Evolutionary conservation across 1,140 invertebrate species (phyloP), one percentile per base, ranked within the genome.

Genomic region (Macrobrachium rosenbergii): DNA sequence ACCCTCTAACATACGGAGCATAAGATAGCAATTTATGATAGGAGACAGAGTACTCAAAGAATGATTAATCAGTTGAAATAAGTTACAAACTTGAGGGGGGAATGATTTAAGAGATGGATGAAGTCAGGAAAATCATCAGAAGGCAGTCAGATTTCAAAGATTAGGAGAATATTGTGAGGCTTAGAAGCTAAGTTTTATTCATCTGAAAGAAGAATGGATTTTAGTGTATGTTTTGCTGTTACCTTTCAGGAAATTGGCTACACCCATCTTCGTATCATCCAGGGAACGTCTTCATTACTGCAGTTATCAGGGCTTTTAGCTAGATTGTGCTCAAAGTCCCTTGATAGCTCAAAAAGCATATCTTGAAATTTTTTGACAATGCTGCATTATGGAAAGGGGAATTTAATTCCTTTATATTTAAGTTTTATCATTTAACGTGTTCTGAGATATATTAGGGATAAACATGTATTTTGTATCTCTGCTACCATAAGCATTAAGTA

Each of bases 251-350:
- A 99, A 94, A 97, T 99, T 91, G 98, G 98, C 8, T 92, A 96
- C 52, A 97, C 97, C 3, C 98, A 99, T 92, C 94, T 98, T 94
- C 94, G 95, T 91, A 96, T 99, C 82, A 95, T 96, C 0, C 96
- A 98, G 92, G 98, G 98, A 75, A 93, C 98, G 0, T 94, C 94
- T 73, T 96, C 97, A 23, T 93, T 98, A 72, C 92, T 99, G 76
- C 98, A 99, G 93, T 93, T 99, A 91, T 96, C 97, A 12, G 97
- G 95, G 75, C 92, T 99, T 75, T 92, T 99, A 80, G 96, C 97
- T 2, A 94, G 95, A 90, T 92, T 99, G 58, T 99, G 98, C 90
- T 79, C 82, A 7, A 82, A 87, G 23, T 63, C 85, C 21, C 78
- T 87, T 23, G 67, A 80, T 52, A n/a, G 23, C 21, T 0, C 23